Evolutionary conservation across 2,888 invertebrate species (phyloP).

Genomic region (Lithophane socia): DNA sequence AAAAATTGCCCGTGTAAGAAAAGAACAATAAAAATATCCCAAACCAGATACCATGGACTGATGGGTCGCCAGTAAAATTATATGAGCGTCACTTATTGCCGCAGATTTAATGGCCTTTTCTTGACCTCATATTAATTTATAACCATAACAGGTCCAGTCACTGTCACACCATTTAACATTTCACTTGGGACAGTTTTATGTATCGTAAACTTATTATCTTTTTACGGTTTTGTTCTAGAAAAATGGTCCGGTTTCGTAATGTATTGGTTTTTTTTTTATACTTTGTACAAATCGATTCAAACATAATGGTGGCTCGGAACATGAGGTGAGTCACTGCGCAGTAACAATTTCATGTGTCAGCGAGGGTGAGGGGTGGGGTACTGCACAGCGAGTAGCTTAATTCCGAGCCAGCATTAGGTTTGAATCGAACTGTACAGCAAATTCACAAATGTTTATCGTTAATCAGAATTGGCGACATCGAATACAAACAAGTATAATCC

Average conservation of each 20-base stretch:
- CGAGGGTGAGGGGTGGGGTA: too few species aligned
- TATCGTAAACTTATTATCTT: slow-evolving; percentile 43
- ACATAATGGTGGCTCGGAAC: too few species aligned
- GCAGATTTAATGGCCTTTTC: slow-evolving; percentile 51
- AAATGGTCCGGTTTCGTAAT: background rate
- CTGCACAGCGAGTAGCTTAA: too few species aligned
- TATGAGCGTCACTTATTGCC: slow-evolving; percentile 56
- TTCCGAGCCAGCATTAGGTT: too few species aligned
- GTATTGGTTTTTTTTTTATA: background rate
- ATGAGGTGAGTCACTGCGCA: too few species aligned
- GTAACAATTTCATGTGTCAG: too few species aligned
- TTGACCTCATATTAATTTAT: slow-evolving; percentile 56
- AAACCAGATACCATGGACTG: slow-evolving; percentile 17
- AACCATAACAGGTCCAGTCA: slow-evolving; percentile 7
- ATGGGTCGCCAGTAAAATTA: slow-evolving; percentile 56
- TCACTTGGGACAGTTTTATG: slow-evolving; percentile 49
- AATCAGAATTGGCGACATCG: background rate
- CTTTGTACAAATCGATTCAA: background rate
- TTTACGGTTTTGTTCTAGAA: slow-evolving; percentile 18
- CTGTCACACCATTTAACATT: slow-evolving; percentile 40
- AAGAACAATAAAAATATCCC: slow-evolving; percentile 34
- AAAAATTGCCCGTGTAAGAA: background rate
- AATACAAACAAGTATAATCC: too few species aligned
- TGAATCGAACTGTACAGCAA: too few species aligned
- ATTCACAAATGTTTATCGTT: background rate